Conservation (phyloP, 2,888 invertebrate species). For the Lypha dubia region DNA sequence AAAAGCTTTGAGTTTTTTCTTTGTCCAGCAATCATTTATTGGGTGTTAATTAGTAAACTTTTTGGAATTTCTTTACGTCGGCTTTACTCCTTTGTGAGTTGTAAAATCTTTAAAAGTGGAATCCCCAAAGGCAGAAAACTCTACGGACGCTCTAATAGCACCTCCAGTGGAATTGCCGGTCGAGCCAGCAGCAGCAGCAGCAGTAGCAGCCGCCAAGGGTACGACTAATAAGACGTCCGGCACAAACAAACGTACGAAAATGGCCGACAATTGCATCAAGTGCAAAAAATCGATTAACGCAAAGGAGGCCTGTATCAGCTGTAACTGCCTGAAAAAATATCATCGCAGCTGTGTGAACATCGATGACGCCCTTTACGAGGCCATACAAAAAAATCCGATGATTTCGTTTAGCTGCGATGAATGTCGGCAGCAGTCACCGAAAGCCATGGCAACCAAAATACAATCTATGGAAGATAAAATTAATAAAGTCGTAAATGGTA, state of each 20-base stretch:
- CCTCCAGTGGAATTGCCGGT: slow-evolving; percentile 73
- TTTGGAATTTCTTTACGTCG: slow-evolving; percentile 69
- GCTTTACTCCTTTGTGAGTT: slow-evolving; percentile 70
- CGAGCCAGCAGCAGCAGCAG: slow-evolving; percentile 61
- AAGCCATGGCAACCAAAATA: slow-evolving; percentile 77
- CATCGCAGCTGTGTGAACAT: slow-evolving; percentile 80
- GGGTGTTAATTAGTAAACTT: slow-evolving; percentile 69
- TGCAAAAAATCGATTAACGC: slow-evolving; percentile 80
- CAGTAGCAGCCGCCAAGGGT: slow-evolving; percentile 59
- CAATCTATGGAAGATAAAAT: slow-evolving; percentile 81
- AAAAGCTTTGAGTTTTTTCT: slow-evolving; percentile 55
- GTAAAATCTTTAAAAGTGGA: slow-evolving; percentile 70
- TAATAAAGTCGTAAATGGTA: slow-evolving; percentile 80
- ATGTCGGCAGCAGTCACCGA: slow-evolving; percentile 80
- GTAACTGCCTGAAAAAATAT: slow-evolving; percentile 80
- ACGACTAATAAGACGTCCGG: slow-evolving; percentile 56
- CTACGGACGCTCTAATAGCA: slow-evolving; percentile 70
- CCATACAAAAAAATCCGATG: slow-evolving; percentile 80
- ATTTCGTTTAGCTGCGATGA: slow-evolving; percentile 81
- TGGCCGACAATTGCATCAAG: slow-evolving; percentile 81
- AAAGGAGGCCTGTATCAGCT: slow-evolving; percentile 79
- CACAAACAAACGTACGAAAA: slow-evolving; percentile 74
- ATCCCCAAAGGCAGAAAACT: slow-evolving; percentile 72
- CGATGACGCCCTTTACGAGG: slow-evolving; percentile 79
- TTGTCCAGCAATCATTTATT: slow-evolving; percentile 56